Evolutionary conservation across 2,797 vertebrate species (phyloP).

Genomic region (Chlorospingus semifuscus): DNA sequence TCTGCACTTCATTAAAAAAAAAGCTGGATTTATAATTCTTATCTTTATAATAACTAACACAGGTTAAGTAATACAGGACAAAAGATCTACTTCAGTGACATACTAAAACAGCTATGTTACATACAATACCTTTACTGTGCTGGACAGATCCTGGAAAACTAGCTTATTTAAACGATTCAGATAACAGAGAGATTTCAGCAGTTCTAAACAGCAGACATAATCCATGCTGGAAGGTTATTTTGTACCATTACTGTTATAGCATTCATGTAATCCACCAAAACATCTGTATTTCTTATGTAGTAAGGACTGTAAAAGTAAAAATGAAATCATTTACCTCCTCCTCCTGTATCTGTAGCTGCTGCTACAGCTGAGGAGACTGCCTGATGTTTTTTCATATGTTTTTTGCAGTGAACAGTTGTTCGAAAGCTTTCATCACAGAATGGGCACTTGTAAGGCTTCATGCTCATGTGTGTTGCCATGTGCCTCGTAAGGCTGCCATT

Average conservation of each 20-base stretch:
- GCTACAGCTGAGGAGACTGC: constrained; percentile 62
- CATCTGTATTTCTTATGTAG: neutral
- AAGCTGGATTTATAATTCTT: neutral
- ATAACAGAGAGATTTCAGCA: neutral
- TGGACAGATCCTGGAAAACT: neutral
- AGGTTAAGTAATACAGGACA: neutral
- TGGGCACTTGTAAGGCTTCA: constrained; percentile 92
- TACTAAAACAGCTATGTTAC: neutral
- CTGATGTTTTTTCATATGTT: constrained; percentile 93
- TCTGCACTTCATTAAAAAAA: neutral
- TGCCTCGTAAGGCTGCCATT: constrained; percentile 97
- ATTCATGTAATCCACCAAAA: neutral
- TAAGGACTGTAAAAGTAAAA: constrained; percentile 39
- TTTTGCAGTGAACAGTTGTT: constrained; percentile 89
- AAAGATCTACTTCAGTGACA: neutral
- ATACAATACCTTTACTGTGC: neutral
- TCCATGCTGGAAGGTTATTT: neutral
- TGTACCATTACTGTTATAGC: neutral
- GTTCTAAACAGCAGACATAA: neutral
- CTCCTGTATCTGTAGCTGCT: constrained; percentile 62
- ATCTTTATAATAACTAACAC: neutral
- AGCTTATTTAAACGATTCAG: neutral
- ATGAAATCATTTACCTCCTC: constrained; percentile 71
- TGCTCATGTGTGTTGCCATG: constrained; percentile 90
- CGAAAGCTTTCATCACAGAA: constrained; percentile 93